Conservation (phyloP, 37 sponge, comb jelly and placozoan genomes). For the Aplysina aerophoba region DNA sequence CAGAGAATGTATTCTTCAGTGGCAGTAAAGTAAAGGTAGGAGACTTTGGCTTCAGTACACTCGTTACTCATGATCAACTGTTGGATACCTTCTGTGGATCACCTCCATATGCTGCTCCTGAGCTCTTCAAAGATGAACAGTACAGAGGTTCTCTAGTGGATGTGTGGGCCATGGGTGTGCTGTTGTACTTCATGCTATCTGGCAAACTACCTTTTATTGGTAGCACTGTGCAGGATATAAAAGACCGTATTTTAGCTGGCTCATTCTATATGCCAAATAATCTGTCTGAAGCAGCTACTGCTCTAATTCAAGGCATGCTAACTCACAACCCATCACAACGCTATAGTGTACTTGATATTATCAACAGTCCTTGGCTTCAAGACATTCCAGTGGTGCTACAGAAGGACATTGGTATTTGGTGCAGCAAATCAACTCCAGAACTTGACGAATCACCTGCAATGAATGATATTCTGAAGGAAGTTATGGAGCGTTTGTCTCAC, state of each 20-base stretch:
- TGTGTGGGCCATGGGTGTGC: conserved; percentile 85
- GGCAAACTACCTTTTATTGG: conserved; percentile 75
- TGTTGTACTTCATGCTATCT: conserved; percentile 77
- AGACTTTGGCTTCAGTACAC: conserved; percentile 90
- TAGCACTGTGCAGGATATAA: conserved; percentile 61
- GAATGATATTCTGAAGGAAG: conserved; percentile 10
- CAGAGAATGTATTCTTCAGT: conserved; percentile 86
- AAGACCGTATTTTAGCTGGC: conserved; percentile 68
- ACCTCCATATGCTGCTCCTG: conserved; percentile 91
- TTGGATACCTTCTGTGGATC: conserved; percentile 90
- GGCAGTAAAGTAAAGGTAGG: conserved; percentile 68
- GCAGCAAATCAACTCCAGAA: not conserved
- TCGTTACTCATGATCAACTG: not conserved
- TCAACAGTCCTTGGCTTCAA: conserved; percentile 36
- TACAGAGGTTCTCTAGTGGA: conserved; percentile 77
- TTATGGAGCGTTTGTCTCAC: not conserved
- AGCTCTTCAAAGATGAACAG: conserved; percentile 73
- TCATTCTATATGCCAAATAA: conserved; percentile 55
- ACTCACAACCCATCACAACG: conserved; percentile 33
- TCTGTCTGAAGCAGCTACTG: conserved; percentile 15
- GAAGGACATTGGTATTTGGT: not conserved
- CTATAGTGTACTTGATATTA: not conserved
- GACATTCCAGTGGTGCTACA: not conserved
- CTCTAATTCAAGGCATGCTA: conserved; percentile 51
- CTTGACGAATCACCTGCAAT: not conserved